These are phyloP conservation scores for Hyles euphorbiae DNA, from an alignment of 1,140 invertebrate species.

Conservation along the genomic window DNA sequence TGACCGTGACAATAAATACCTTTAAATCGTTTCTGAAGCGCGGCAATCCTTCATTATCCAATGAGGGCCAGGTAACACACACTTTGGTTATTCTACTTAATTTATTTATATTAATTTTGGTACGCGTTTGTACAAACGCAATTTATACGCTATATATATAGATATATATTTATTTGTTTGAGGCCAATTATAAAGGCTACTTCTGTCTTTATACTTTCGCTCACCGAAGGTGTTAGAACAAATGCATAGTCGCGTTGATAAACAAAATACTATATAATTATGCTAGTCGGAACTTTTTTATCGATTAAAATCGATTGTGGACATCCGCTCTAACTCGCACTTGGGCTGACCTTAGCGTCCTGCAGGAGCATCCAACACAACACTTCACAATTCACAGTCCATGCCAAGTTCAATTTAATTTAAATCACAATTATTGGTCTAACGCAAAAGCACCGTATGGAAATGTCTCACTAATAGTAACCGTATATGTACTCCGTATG, in stretches of 20 bases:
- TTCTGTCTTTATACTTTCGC: too few relatives aligned
- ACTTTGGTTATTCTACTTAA: slow-evolving; percentile 9
- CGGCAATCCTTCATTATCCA: too few relatives aligned
- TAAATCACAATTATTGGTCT: slow-evolving; percentile 1
- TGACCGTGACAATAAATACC: too few relatives aligned
- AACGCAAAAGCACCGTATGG: neutral
- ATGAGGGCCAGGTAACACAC: neutral
- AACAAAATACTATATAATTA: slow-evolving; percentile 2
- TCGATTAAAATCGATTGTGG: neutral
- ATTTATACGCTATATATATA: slow-evolving; percentile 2
- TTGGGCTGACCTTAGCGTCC: too few relatives aligned
- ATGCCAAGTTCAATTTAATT: neutral
- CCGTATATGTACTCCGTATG: slow-evolving; percentile 19
- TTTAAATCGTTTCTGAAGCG: too few relatives aligned
- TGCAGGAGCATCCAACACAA: neutral
- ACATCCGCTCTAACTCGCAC: too few relatives aligned
- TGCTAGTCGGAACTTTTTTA: slow-evolving; percentile 1
- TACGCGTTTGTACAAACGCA: slow-evolving; percentile 1
- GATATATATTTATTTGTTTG: neutral
- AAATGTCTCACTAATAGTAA: slow-evolving; percentile 4
- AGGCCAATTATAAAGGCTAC: slow-evolving; percentile 4
- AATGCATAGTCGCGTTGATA: neutral
- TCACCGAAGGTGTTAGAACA: neutral
- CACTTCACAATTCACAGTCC: neutral
- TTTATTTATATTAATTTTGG: slow-evolving; percentile 11